Evolutionary conservation across 2,888 invertebrate genomes (phyloP), one percentile per base, ranked within the genome.

Genomic region (Altica lythri): DNA sequence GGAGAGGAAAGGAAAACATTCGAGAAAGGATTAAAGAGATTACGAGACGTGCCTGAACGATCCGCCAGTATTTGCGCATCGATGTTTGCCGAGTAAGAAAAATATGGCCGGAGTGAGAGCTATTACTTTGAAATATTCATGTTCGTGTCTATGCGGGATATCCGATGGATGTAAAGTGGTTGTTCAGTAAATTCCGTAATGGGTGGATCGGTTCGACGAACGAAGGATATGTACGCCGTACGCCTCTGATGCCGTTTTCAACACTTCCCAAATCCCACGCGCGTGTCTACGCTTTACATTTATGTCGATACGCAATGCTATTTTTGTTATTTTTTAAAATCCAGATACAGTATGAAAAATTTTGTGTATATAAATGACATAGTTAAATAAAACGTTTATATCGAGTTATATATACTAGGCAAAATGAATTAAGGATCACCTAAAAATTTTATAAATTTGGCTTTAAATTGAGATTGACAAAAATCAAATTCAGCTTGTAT

Each of bases 71-170:
- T 59, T 59, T 59, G 59, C 53, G 46, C 51, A 45, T 54, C 38
- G 53, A 54, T 55, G 57, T 72, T 72, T 68, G 68, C 67, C 63
- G 60, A 66, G 63, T 60, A 63, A 66, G 65, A 65, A 69, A 67
- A 68, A 67, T 66, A 64, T 49, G 59, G 59, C 60, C 60, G 61
- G 63, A 64, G 62, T 64, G 63, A 65, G 62, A 64, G 66, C 68
- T 63, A 68, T 68, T 69, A 70, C 65, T 61, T 61, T 71, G 70
- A 72, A 71, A 72, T 72, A 72, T 73, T 73, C 72, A 68, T 70
- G 72, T 71, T 71, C 71, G 73, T 72, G 72, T 72, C 71, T 69
- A 61, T 64, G 62, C 60, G 55, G 63, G 60, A 64, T 68, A 69
- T 68, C 65, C 67, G 63, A 64, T 69, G 71, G 72, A 72, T 72